Evolutionary conservation across 2,888 invertebrate species (phyloP).

Genomic region (Danaus chrysippus): DNA sequence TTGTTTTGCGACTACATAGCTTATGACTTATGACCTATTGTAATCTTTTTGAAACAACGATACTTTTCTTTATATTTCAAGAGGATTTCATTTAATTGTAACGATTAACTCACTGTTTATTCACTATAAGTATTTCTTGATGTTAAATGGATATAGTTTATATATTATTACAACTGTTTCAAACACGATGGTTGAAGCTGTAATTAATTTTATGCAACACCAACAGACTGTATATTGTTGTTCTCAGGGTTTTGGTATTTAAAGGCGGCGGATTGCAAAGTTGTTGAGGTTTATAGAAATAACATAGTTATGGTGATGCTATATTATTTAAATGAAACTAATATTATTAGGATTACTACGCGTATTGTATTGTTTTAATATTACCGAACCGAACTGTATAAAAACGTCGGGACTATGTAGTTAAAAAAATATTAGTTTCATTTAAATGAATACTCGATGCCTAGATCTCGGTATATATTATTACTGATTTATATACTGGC

Average conservation of each 20-base stretch:
- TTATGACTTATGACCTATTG: background rate
- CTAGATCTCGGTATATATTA: too few relatives aligned
- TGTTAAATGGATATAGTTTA: too few relatives aligned
- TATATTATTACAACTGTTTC: background rate
- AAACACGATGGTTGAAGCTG: background rate
- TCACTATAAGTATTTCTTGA: too few relatives aligned
- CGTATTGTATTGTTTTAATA: too few relatives aligned
- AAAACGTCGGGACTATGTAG: too few relatives aligned
- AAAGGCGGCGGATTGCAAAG: background rate
- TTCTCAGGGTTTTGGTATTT: background rate
- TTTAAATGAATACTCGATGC: too few relatives aligned
- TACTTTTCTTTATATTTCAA: background rate
- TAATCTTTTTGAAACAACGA: background rate
- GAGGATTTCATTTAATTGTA: background rate
- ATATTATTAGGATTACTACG: too few relatives aligned
- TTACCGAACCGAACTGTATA: too few relatives aligned
- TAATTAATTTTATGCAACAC: constrained; percentile 5
- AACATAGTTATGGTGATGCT: background rate
- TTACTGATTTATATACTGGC: too few relatives aligned
- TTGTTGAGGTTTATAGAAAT: background rate
- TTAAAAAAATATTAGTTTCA: too few relatives aligned
- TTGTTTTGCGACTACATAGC: constrained; percentile 23
- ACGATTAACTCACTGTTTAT: too few relatives aligned
- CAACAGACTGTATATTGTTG: background rate
- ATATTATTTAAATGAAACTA: too few relatives aligned